phyloP scores from a whole-genome alignment of 2,888 invertebrate genomes.

The Temnothorax unifasciatus region DNA sequence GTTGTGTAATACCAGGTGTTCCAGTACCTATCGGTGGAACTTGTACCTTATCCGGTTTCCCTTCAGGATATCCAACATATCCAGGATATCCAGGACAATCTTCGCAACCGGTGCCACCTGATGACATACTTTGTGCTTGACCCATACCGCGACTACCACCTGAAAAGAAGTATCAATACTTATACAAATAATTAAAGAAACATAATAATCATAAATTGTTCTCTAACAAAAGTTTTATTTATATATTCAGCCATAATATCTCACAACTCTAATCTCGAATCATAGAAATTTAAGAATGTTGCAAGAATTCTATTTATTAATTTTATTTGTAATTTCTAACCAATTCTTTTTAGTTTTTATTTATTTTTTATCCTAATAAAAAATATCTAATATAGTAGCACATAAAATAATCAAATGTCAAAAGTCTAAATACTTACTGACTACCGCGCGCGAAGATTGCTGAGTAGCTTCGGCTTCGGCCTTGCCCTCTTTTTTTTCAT shows the following conservation, averaged over 20 bases:
- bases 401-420: background rate
- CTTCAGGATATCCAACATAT: conserved; percentile 72
- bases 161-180: conserved; percentile 81
- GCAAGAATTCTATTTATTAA: conserved; percentile 1
- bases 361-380: background rate
- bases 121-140: conserved; percentile 95
- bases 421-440: conserved; percentile 88
- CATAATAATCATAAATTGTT: conserved; percentile 13
- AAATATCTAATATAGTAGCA: background rate
- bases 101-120: conserved; percentile 90
- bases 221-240: conserved; percentile 7
- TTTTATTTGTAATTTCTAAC: conserved; percentile 21
- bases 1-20: conserved; percentile 10
- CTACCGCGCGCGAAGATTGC: conserved; percentile 90
- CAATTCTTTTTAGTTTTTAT: background rate
- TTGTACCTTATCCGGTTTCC: conserved; percentile 7
- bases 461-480: conserved; percentile 94
- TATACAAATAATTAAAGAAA: background rate
- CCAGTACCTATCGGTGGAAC: background rate
- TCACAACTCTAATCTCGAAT: background rate
- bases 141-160: conserved; percentile 95
- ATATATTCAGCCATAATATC: background rate
- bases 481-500: conserved; percentile 89
- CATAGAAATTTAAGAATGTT: background rate
- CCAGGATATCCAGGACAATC: conserved; percentile 87